Evolutionary conservation across 2,113 vertebrate genomes (phyloP).

Genomic region (Pelvicachromis taeniatus): DNA sequence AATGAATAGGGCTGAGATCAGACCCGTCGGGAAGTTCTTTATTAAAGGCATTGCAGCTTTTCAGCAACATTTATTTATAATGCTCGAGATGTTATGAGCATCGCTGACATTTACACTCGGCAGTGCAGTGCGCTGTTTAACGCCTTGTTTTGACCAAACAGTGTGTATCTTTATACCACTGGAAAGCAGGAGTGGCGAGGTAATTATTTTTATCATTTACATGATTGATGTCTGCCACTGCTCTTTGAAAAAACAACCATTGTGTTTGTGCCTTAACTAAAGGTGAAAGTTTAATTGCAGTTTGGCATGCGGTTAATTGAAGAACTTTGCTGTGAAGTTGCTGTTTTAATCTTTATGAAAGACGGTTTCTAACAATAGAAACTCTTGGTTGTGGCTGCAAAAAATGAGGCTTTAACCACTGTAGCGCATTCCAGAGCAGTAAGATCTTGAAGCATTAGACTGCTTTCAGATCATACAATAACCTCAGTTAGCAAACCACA

Average conservation of each 20-base stretch:
- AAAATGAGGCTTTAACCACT: not conserved
- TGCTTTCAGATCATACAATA: not conserved
- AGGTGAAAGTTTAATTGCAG: not conserved
- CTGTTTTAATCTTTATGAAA: not conserved
- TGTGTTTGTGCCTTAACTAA: not conserved
- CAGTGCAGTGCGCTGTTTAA: not conserved
- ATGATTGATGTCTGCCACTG: not conserved
- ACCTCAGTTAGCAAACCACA: not conserved
- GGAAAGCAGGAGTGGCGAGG: not conserved
- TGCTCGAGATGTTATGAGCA: not conserved
- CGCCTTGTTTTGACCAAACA: not conserved
- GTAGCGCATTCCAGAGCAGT: not conserved
- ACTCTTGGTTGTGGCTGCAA: not conserved
- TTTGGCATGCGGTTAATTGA: not conserved
- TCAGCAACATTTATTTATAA: not conserved
- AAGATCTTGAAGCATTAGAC: not conserved
- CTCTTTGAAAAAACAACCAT: not conserved
- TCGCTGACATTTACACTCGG: not conserved
- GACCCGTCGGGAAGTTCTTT: not conserved
- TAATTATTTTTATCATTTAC: not conserved
- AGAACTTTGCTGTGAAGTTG: not conserved
- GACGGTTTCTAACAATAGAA: not conserved
- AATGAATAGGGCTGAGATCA: not conserved
- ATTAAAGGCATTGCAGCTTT: not conserved
- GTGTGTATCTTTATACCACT: not conserved